Base-by-base conservation (phyloP, 2,797 vertebrate species). In the Ciconia nigra region DNA sequence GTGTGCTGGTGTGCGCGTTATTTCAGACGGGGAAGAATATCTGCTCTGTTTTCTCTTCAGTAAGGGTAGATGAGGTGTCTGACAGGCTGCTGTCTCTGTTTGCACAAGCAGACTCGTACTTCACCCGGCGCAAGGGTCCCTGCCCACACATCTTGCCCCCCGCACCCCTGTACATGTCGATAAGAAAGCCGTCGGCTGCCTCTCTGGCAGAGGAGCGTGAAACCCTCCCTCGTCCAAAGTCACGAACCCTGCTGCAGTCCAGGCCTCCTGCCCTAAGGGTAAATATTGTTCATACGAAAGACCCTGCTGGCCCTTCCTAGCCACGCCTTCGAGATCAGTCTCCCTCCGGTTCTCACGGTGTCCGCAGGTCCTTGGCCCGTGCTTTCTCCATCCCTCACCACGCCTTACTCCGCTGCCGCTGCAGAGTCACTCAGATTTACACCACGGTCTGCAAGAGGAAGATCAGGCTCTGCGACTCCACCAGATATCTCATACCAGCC, bases 91-190 rank as follows among this genome's bases (percentile, higher is more conserved):
- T 42, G 61, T 11, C 61, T 42, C 61, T 31, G 4, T 41, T 31
- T 6, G 13, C 61, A 63, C 39, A 21, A 62, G 29, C 31, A 82
- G 54, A 47, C 28, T 39, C 9, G 0, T 52, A 26, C 44, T 79
- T 65, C 51, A 63, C 33, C 26, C 37, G 21, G 26, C 1, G 2
- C 35, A 31, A 62, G 13, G 0, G 2, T 42, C 33, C 16, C 46
- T 90, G 44, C 55, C 41, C n/a, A 20, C 42, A 15, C 24, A 12
- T 33, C 29, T 18, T 49, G 37, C 22, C 62, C 69, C 33, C 3
- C 14, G 6, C 28, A 22, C 17, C 0, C 18, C n/a, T 0, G 0
- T 7, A 54, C 44, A 6, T 4, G 20, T 5, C 42, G 26, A 5
- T 39, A 47, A 39, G 67, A 61, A 90, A 89, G 24, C 26, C n/a